Conservation (phyloP, 2,888 invertebrate species). For the Lumbricus terrestris region DNA sequence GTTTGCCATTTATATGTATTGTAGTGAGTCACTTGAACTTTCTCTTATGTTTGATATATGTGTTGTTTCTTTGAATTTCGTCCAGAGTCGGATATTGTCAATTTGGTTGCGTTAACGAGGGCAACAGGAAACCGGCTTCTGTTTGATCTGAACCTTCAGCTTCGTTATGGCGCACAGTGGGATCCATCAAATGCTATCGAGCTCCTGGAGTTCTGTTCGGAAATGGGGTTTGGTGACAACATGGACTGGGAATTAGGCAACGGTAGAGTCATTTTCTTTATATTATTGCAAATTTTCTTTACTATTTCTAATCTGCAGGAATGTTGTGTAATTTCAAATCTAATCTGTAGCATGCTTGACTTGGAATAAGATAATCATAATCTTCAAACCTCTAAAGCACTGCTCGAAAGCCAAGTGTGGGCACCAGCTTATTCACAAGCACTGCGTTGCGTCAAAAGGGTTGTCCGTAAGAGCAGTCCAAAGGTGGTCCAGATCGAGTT, state of each 20-base stretch:
- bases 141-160: slow-evolving; percentile 72
- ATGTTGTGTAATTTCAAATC: neutral
- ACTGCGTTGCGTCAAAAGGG: too few species aligned
- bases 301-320: neutral
- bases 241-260: slow-evolving; percentile 55
- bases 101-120: slow-evolving; percentile 32
- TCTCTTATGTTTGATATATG: neutral
- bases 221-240: slow-evolving; percentile 57
- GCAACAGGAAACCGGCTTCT: slow-evolving; percentile 66
- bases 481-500: too few species aligned
- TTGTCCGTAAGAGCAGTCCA: too few species aligned
- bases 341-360: neutral
- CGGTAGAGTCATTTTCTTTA: slow-evolving; percentile 41
- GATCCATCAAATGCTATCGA: slow-evolving; percentile 69
- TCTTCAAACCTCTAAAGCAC: too few species aligned
- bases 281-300: neutral
- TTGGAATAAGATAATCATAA: neutral
- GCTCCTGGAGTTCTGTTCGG: slow-evolving; percentile 68
- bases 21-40: neutral
- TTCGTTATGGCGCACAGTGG: slow-evolving; percentile 67
- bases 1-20: neutral
- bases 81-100: slow-evolving; percentile 24
- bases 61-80: slow-evolving; percentile 6
- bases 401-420: too few species aligned
- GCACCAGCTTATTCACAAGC: too few species aligned